These are phyloP conservation scores for Drosophila micromelanica DNA, from an alignment of 1,140 invertebrate species.

Conservation along the genomic window DNA sequence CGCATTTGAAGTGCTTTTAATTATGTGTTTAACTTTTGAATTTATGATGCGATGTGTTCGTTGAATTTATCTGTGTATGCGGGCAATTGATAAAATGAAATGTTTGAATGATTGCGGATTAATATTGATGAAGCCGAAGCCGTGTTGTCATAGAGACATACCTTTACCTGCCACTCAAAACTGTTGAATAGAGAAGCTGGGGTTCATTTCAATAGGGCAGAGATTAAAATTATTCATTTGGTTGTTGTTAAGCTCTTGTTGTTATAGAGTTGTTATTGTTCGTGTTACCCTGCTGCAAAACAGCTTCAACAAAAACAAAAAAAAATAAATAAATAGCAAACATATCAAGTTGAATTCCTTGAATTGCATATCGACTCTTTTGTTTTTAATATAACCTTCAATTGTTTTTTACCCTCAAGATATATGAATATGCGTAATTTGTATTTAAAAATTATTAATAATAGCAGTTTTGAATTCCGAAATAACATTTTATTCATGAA, in stretches of 20 bases:
- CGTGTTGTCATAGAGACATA: slow-evolving; percentile 16
- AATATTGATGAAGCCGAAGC: slow-evolving; percentile 34
- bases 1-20: slow-evolving; percentile 73
- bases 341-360: slow-evolving; percentile 6
- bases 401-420: not conserved
- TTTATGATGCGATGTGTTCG: slow-evolving; percentile 40
- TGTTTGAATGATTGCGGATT: slow-evolving; percentile 55
- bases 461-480: no score
- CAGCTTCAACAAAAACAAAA: not conserved
- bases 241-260: not conserved
- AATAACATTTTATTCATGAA: no score
- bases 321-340: no score
- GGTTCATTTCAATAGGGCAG: slow-evolving; percentile 13
- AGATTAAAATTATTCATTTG: slow-evolving; percentile 26
- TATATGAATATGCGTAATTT: not conserved
- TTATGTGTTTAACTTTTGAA: slow-evolving; percentile 75
- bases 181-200: not conserved
- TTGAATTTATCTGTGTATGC: slow-evolving; percentile 6
- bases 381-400: not conserved
- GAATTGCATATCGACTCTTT: not conserved
- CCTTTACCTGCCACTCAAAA: slow-evolving; percentile 1
- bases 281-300: not conserved
- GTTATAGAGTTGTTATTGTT: not conserved
- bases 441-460: not conserved
- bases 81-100: slow-evolving; percentile 50